Base-by-base conservation (phyloP, 1,140 invertebrate genomes). In the Himalopsyche phryganea region DNA sequence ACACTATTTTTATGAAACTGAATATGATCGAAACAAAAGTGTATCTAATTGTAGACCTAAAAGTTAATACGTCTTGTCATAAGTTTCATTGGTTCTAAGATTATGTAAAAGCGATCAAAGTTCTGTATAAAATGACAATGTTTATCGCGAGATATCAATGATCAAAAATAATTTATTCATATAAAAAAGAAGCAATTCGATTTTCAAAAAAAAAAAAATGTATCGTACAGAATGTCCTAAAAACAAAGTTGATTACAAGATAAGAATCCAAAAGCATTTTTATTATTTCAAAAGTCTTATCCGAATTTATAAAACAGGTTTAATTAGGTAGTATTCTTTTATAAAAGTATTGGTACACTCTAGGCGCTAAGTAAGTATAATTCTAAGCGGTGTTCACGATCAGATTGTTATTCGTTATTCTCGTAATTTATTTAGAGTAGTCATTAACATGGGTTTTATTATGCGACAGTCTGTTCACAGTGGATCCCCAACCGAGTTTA, bases 391-490 rank as follows among this genome's bases (percentile, higher is more conserved):
- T 6, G 35, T 35, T 23, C 49, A 47, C 60, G 44, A 57, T 62
- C 33, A 53, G 60, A 57, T 40, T 62, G 49, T 42, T 50, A 51
- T n/a, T 4, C 10, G 23, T 14, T 23, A 50, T 42, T 17, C 49
- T 45, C 20, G 60, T 62, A 47, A 38, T 44, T 61, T 61, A 61
- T 61, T 58, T 58, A 51, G 60, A 62, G 54, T 58, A 62, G 50
- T 62, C 60, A 62, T 62, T 62, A 62, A 56, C 60, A 50, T 58
- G 33, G 54, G 54, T 50, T 41, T 62, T 62, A 62, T 57, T 57
- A 58, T 51, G 54, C 54, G 54, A 58, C 54, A 62, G 60, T 62
- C 57, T 62, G 50, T 58, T 58, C 33, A 35, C 50, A 41, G 54
- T 36, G 33, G 54, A 52, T 51, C 35, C 53, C 60, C 54, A 58